phyloP scores from a whole-genome alignment of 2,797 vertebrate genomes.

The Selene dorsalis region DNA sequence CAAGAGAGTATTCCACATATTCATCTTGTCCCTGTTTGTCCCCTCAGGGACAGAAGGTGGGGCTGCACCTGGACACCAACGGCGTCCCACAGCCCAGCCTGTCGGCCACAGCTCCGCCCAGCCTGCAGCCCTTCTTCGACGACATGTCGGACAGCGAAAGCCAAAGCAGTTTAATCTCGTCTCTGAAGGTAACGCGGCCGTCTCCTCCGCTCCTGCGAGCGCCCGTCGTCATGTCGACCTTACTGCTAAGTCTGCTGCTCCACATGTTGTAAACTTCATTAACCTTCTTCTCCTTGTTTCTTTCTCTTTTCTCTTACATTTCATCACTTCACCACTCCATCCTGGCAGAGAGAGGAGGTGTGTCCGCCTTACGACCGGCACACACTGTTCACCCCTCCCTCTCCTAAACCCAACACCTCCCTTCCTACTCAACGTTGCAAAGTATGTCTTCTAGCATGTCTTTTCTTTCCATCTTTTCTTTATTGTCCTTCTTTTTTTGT shows the following conservation, averaged over 20 bases:
- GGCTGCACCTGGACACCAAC: slow-evolving; percentile 78
- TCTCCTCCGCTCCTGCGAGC: not conserved
- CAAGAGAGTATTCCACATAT: not conserved
- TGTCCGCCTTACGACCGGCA: slow-evolving; percentile 85
- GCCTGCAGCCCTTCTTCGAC: slow-evolving; percentile 81
- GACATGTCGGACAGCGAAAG: slow-evolving; percentile 76
- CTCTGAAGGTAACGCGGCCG: slow-evolving; percentile 77
- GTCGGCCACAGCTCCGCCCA: slow-evolving; percentile 80
- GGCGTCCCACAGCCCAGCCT: slow-evolving; percentile 59
- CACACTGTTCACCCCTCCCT: slow-evolving; percentile 86
- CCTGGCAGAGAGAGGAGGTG: slow-evolving; percentile 78
- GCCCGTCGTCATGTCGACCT: slow-evolving; percentile 20
- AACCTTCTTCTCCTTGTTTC: slow-evolving; percentile 38
- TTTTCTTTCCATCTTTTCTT: slow-evolving; percentile 33
- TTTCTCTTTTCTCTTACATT: slow-evolving; percentile 40
- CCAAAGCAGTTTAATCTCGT: slow-evolving; percentile 71
- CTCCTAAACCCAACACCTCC: slow-evolving; percentile 82
- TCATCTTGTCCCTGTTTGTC: not conserved
- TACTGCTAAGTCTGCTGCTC: slow-evolving; percentile 5
- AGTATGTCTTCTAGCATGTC: slow-evolving; percentile 76
- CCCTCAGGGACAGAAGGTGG: slow-evolving; percentile 76
- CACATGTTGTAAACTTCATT: slow-evolving; percentile 37
- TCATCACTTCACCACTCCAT: slow-evolving; percentile 60
- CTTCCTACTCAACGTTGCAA: slow-evolving; percentile 77
- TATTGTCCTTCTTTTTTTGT: slow-evolving; percentile 12